Evolutionary conservation across 2,888 invertebrate genomes (phyloP).

Genomic region (Antitype chi): DNA sequence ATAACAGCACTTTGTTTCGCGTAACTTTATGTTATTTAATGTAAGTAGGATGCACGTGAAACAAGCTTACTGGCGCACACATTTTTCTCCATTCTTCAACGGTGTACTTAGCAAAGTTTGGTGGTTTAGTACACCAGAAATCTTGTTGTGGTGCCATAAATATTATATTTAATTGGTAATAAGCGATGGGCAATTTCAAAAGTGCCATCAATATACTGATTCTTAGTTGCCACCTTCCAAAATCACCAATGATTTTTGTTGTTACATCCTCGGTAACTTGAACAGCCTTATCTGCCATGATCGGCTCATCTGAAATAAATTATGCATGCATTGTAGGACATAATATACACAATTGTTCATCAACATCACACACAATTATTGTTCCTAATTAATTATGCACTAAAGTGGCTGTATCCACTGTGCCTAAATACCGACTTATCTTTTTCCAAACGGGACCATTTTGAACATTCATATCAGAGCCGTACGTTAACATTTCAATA

Average conservation of each 20-base stretch:
- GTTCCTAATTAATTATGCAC: too few relatives aligned
- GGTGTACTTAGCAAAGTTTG: conserved; percentile 70
- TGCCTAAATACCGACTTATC: conserved; percentile 16
- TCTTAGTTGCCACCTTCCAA: conserved; percentile 91
- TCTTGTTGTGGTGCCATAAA: conserved; percentile 91
- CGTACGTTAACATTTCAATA: conserved; percentile 28
- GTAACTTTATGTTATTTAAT: neutral
- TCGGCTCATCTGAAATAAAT: conserved; percentile 27
- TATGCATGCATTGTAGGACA: neutral
- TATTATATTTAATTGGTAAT: conserved; percentile 92
- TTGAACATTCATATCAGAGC: conserved; percentile 28
- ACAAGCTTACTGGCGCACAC: conserved; percentile 79
- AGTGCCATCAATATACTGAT: conserved; percentile 90
- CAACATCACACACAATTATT: too few relatives aligned
- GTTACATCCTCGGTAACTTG: conserved; percentile 73
- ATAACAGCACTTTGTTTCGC: neutral
- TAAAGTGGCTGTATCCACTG: neutral
- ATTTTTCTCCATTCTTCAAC: conserved; percentile 86
- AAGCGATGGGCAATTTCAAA: conserved; percentile 91
- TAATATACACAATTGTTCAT: neutral
- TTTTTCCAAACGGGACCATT: neutral
- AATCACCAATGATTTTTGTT: conserved; percentile 87
- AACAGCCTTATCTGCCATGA: too few relatives aligned
- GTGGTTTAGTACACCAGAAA: conserved; percentile 90
- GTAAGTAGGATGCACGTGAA: neutral